A percentile compares a stretch with the other conserved stretches of the same genome.
phyloP scores from a whole-genome alignment of 2,888 invertebrate species.

The Alcis repandata region DNA sequence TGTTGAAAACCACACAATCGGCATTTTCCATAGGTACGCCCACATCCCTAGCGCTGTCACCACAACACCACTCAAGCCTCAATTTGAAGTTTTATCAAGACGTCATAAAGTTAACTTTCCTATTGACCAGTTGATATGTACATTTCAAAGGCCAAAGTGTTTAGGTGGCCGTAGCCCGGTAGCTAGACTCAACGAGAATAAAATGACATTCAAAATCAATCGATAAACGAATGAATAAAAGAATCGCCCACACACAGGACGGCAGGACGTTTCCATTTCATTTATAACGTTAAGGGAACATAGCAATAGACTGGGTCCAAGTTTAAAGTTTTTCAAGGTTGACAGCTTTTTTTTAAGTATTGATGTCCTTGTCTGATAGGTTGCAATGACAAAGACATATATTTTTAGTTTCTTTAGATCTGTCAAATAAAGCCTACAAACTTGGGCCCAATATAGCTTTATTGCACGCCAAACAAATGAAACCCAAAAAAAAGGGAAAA shows the following conservation, averaged over 20 bases:
- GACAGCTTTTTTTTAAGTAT: too few relatives aligned
- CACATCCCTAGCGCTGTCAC: constrained; percentile 28
- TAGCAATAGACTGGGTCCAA: neutral
- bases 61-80: constrained; percentile 9
- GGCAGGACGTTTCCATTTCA: constrained; percentile 25
- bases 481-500: too few relatives aligned
- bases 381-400: too few relatives aligned
- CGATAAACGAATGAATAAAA: constrained; percentile 67
- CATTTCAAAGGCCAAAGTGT: constrained; percentile 32
- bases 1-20: neutral
- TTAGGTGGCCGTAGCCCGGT: constrained; percentile 73
- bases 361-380: too few relatives aligned
- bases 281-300: neutral
- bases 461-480: too few relatives aligned
- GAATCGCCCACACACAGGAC: constrained; percentile 71
- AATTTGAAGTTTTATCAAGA: constrained; percentile 23
- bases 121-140: constrained; percentile 28
- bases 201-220: constrained; percentile 72
- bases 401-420: too few relatives aligned
- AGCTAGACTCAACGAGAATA: constrained; percentile 75
- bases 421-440: too few relatives aligned
- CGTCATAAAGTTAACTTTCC: constrained; percentile 5
- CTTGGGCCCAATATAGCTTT: too few relatives aligned
- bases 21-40: constrained; percentile 10
- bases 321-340: too few relatives aligned